Conservation (phyloP, 1,140 invertebrate genomes). For the Mycetomoellerius zeteki region DNA sequence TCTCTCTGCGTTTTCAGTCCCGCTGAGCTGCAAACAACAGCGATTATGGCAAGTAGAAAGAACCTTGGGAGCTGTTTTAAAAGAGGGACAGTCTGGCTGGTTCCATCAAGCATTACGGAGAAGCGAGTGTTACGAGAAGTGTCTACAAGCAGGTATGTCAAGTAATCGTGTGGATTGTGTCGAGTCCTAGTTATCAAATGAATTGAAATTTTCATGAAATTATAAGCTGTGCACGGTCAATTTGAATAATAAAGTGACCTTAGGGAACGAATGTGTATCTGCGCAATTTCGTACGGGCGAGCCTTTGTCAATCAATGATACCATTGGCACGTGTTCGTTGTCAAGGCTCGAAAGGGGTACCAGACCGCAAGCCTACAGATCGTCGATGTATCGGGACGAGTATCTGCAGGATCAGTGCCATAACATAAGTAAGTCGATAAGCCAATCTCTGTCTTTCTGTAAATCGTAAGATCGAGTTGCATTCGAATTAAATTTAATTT, state of each 20-base stretch:
- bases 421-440: slow-evolving; percentile 81
- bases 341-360: slow-evolving; percentile 77
- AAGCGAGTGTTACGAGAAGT: slow-evolving; percentile 80
- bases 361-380: slow-evolving; percentile 82
- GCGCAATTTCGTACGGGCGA: slow-evolving; percentile 80
- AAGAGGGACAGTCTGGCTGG: slow-evolving; percentile 71
- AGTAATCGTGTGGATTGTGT: neutral
- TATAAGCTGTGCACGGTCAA: neutral
- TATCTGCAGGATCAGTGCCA: slow-evolving; percentile 86
- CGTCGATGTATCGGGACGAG: slow-evolving; percentile 83
- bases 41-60: slow-evolving; percentile 83
- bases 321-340: slow-evolving; percentile 78
- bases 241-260: neutral
- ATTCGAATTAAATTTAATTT: slow-evolving; percentile 1
- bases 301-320: slow-evolving; percentile 76
- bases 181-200: slow-evolving; percentile 8
- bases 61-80: slow-evolving; percentile 79
- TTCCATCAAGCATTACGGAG: slow-evolving; percentile 54
- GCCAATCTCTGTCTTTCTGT: neutral
- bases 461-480: neutral
- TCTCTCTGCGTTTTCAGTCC: slow-evolving; percentile 70
- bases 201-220: neutral
- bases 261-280: slow-evolving; percentile 79
- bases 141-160: slow-evolving; percentile 76
- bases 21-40: slow-evolving; percentile 68